These are phyloP conservation scores for Solea solea DNA, from an alignment of 2,113 vertebrate genomes.

Conservation along the genomic window DNA sequence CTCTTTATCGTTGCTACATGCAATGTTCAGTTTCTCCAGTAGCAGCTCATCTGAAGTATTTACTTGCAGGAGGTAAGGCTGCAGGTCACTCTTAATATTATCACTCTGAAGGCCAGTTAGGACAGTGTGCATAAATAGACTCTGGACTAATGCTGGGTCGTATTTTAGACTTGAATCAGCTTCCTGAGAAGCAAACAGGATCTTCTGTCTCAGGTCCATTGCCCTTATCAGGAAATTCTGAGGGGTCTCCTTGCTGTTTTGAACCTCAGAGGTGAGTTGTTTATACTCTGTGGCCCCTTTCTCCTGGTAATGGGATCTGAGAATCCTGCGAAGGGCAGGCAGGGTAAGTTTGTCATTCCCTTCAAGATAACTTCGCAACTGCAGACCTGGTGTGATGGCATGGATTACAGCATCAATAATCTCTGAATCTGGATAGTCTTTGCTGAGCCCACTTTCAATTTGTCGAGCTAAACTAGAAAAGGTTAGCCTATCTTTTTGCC, in stretches of 20 bases:
- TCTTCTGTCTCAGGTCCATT: not conserved
- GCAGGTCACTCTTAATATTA: not conserved
- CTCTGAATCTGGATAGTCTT: not conserved
- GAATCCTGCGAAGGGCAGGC: not conserved
- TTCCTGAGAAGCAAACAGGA: not conserved
- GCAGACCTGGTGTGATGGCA: not conserved
- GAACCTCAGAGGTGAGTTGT: not conserved
- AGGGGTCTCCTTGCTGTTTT: not conserved
- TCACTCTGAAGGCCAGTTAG: not conserved
- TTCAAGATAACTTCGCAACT: not conserved
- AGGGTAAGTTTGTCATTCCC: not conserved
- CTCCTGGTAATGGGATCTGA: slow-evolving; percentile 1
- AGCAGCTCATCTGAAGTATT: not conserved
- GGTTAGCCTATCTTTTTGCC: not conserved
- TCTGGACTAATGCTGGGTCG: not conserved
- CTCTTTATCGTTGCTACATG: slow-evolving; percentile 1
- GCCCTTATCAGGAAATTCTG: not conserved
- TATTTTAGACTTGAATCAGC: not conserved
- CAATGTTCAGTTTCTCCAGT: not conserved
- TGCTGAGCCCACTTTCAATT: not conserved
- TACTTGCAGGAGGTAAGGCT: not conserved
- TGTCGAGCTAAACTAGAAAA: slow-evolving; percentile 1
- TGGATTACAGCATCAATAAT: not conserved
- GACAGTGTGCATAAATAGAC: not conserved
- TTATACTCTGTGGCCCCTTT: not conserved